Conservation (phyloP, 2,797 vertebrate species). For the Pipistrellus nathusii region DNA sequence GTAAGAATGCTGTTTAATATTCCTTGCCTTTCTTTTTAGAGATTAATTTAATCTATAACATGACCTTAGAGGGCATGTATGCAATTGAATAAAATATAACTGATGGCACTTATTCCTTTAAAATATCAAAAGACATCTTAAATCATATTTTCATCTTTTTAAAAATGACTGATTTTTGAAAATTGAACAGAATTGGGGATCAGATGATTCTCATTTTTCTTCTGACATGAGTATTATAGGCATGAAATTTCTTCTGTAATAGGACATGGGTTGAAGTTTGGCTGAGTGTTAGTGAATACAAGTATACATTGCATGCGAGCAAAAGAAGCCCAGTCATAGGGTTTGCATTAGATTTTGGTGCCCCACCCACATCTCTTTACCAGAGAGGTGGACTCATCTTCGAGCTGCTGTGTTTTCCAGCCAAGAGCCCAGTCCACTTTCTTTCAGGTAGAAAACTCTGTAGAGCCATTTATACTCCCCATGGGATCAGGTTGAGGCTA, state of each 20-base stretch:
- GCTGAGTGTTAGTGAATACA: neutral
- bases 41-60: neutral
- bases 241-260: neutral
- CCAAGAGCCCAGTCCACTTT: neutral
- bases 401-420: neutral
- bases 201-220: neutral
- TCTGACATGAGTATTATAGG: neutral
- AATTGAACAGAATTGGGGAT: neutral
- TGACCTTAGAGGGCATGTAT: neutral
- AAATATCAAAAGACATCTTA: neutral
- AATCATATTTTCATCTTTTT: neutral
- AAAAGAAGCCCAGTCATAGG: neutral
- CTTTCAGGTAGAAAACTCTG: neutral
- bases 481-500: neutral
- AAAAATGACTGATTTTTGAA: conserved; percentile 34
- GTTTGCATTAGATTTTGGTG: neutral
- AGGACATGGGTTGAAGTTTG: neutral
- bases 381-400: neutral
- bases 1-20: neutral
- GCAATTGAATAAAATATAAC: neutral
- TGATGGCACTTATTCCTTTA: neutral
- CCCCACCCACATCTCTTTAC: neutral
- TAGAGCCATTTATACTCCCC: neutral
- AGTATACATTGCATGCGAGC: neutral
- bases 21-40: conserved; percentile 3